Evolutionary conservation across 2,113 vertebrate species (phyloP), one percentile per base, ranked within the genome.

Genomic region (Ciconia boyciana): DNA sequence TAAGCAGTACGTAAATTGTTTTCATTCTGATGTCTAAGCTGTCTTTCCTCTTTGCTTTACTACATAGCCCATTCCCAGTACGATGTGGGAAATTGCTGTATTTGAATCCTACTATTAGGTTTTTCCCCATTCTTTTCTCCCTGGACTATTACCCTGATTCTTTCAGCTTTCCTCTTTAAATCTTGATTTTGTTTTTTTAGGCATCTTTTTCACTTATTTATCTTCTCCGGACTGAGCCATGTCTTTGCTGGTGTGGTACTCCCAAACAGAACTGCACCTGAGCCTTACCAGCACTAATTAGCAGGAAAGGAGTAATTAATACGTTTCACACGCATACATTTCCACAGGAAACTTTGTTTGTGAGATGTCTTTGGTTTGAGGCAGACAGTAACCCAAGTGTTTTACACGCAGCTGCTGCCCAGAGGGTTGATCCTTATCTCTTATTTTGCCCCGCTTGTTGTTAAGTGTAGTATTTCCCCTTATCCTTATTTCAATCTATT

Each of bases 271-370:
- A 4, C 25, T 32, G 25, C 9, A 3, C 1, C 8, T 9, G 5
- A 44, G 65, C 72, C 43, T 34, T 24, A 4, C 13, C 8, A 44
- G 70, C 28, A 2, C 34, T 39, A 34, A 41, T 65, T 46, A 66
- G 52, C 32, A 21, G 31, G 22, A 28, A 21, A 36, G 61, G 46
- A 61, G 13, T 32, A 32, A 81, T 17, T 55, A 9, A 13, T 5
- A 3, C 3, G 4, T 43, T 44, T 22, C 16, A 16, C 21, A 8
- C 1, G 3, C 39, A 5, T 10, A 11, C 7, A 2, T 64, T 74
- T 65, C 58, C 58, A 11, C 9, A 7, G 41, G 46, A 48, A 51
- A 18, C 44, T 20, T 32, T 22, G 21, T 19, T 36, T 44, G 24
- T 6, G 34, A 55, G 49, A 21, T 49, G 43, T 26, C 18, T 49